Evolutionary conservation across 2,797 vertebrate species (phyloP).

Genomic region (Gila robusta): DNA sequence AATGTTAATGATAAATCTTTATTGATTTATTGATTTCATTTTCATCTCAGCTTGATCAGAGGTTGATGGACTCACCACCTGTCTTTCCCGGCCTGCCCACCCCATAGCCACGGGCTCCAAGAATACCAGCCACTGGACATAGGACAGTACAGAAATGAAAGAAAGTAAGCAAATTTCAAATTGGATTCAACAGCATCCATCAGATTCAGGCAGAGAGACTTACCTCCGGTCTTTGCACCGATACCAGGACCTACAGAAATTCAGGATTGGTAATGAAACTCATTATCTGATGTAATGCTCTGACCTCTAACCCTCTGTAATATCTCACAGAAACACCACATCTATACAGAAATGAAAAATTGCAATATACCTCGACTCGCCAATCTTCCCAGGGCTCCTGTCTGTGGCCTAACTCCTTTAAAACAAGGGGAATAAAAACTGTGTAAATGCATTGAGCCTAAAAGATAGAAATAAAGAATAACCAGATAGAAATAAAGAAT

Average conservation of each 20-base stretch:
- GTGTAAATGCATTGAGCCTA: not conserved
- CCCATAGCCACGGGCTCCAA: constrained; percentile 55
- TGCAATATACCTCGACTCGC: constrained; percentile 68
- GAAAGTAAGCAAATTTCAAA: not conserved
- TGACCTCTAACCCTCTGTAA: not conserved
- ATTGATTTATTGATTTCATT: not conserved
- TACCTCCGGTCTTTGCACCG: constrained; percentile 35
- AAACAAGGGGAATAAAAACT: not conserved
- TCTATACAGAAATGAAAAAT: not conserved
- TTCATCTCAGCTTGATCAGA: not conserved
- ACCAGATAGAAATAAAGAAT: too few relatives aligned
- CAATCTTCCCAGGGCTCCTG: constrained; percentile 70
- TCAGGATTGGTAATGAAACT: not conserved
- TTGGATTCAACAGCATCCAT: not conserved
- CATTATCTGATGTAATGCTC: not conserved
- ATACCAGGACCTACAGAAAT: constrained; percentile 40
- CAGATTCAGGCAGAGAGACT: not conserved
- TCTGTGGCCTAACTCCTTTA: constrained; percentile 75
- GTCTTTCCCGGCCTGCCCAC: constrained; percentile 39
- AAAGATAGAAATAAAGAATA: not conserved
- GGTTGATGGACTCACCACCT: constrained; percentile 13
- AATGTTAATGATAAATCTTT: not conserved
- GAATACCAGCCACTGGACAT: constrained; percentile 46
- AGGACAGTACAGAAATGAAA: not conserved
- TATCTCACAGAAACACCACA: not conserved